Conservation (phyloP, 2,113 vertebrate genomes). For the Stegastes partitus region DNA sequence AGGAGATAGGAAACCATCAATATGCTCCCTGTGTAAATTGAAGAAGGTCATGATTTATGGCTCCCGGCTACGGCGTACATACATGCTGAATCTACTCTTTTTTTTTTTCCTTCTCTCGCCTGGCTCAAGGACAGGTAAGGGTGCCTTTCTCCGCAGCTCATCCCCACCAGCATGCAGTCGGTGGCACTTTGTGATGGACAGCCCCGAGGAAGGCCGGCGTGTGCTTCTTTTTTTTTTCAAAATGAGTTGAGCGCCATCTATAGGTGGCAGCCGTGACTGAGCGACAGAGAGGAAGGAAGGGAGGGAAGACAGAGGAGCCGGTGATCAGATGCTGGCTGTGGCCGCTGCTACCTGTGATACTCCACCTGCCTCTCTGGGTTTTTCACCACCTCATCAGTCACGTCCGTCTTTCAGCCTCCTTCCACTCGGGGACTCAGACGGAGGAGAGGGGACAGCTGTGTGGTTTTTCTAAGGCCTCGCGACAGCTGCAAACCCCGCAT, state of each 20-base stretch:
- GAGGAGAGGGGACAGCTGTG: conserved; percentile 74
- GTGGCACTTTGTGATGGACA: conserved; percentile 75
- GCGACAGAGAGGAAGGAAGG: not conserved
- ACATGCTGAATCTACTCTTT: conserved; percentile 84
- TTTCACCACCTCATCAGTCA: conserved; percentile 69
- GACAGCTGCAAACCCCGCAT: conserved; percentile 78
- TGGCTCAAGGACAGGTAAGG: conserved; percentile 84
- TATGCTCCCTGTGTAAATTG: conserved; percentile 81
- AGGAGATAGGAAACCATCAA: conserved; percentile 82
- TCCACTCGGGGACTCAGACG: conserved; percentile 47
- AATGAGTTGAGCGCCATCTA: conserved; percentile 80
- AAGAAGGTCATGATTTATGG: conserved; percentile 84
- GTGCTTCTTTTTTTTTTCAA: conserved; percentile 37
- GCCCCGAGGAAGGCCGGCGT: conserved; percentile 3
- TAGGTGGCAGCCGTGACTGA: conserved; percentile 39
- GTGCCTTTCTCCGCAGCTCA: conserved; percentile 75
- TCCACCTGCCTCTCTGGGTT: conserved; percentile 41
- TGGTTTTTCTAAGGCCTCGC: conserved; percentile 59
- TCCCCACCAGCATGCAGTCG: conserved; percentile 59
- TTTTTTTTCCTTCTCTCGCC: conserved; percentile 48
- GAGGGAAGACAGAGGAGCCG: not conserved
- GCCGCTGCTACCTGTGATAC: conserved; percentile 46
- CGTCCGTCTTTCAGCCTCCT: conserved; percentile 46
- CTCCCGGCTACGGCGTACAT: conserved; percentile 62
- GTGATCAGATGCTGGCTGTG: conserved; percentile 42